Evolutionary conservation across 1,140 invertebrate genomes (phyloP).

Genomic region (Drosophila teissieri): DNA sequence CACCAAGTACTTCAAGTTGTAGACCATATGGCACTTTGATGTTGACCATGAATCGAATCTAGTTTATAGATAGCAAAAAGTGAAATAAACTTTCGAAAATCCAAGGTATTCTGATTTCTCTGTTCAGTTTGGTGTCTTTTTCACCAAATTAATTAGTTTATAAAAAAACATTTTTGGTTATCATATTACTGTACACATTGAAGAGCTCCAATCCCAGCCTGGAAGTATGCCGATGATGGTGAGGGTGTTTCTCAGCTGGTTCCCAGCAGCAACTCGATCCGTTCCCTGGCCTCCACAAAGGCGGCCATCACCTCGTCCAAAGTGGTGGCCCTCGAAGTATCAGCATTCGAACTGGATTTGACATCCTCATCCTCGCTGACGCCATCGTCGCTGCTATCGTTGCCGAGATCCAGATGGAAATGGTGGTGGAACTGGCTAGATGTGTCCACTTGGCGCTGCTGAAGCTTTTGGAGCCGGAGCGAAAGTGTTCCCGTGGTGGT

Average conservation of each 20-base stretch:
- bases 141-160: no score
- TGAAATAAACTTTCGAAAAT: constrained; percentile 58
- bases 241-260: neutral
- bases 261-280: constrained; percentile 46
- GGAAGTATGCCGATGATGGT: neutral
- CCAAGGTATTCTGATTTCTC: neutral
- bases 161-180: no score
- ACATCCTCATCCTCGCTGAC: neutral
- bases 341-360: neutral
- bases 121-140: no score
- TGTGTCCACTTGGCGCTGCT: constrained; percentile 54
- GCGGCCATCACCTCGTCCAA: constrained; percentile 62
- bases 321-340: constrained; percentile 15
- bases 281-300: constrained; percentile 54
- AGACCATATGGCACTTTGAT: neutral
- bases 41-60: constrained; percentile 27
- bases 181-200: no score
- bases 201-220: neutral
- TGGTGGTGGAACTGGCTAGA: constrained; percentile 2
- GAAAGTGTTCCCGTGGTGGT: constrained; percentile 60
- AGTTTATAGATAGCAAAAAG: constrained; percentile 72
- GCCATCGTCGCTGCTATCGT: constrained; percentile 2
- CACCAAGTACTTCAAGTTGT: constrained; percentile 70
- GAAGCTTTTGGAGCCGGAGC: constrained; percentile 55
- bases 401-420: constrained; percentile 8